These are phyloP conservation scores for Irena cyanogastra DNA, from an alignment of 2,113 vertebrate species.

Conservation along the genomic window DNA sequence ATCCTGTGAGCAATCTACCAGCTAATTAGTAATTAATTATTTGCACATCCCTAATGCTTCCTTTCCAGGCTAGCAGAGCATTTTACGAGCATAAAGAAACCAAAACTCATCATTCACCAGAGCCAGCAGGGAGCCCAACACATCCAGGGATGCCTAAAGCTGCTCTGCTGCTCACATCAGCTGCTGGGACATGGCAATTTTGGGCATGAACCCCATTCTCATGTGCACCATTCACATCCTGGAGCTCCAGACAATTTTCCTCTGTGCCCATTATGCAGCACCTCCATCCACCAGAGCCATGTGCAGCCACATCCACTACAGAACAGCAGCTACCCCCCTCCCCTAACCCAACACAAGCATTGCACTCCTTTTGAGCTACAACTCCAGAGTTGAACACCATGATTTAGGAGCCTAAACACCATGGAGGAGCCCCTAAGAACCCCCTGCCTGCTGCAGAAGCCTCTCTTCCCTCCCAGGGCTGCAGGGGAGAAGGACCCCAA, in stretches of 20 bases:
- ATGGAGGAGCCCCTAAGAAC: accelerated
- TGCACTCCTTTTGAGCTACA: not conserved
- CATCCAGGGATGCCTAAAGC: accelerated
- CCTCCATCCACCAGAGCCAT: accelerated
- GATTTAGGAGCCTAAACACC: not conserved
- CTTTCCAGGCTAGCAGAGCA: not conserved
- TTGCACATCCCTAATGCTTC: not conserved
- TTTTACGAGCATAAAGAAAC: not conserved
- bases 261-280: not conserved
- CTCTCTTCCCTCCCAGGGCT: not conserved
- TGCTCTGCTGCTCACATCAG: not conserved
- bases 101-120: not conserved
- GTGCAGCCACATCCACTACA: not conserved
- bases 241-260: not conserved
- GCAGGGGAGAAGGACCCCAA: not conserved
- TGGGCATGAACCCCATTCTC: not conserved
- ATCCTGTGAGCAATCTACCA: not conserved
- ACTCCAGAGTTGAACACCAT: accelerated
- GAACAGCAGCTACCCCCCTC: not conserved
- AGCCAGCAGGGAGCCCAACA: accelerated
- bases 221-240: accelerated
- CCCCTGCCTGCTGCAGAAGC: not conserved
- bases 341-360: accelerated
- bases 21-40: conserved; percentile 20
- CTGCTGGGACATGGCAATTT: not conserved